Base-by-base conservation (phyloP, 2,888 invertebrate genomes). In the Leptothorax acervorum region DNA sequence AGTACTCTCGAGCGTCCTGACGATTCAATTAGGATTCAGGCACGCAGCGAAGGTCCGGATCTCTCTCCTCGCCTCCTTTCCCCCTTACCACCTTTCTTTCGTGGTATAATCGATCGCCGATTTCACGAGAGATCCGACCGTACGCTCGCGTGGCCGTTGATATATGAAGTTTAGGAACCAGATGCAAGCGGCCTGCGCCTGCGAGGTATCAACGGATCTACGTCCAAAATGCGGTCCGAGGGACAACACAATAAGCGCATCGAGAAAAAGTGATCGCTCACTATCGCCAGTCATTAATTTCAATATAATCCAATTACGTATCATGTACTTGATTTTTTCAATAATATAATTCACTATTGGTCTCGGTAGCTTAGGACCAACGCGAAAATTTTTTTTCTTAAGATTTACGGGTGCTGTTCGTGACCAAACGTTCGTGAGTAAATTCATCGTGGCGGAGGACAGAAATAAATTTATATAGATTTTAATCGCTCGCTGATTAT, bases 11-110 rank as follows among this genome's bases (percentile, higher is more conserved):
- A 86, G 85, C 86, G 86, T 89, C 91, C 92, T 92, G 92, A 94
- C 93, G 91, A 94, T 94, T 94, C 94, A 94, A 94, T 94, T 93
- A 94, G 92, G 92, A 92, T 89, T 90, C 92, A 92, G 91, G 92
- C 90, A 92, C 91, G 90, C 92, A 90, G 88, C 84, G 74, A 82
- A 86, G 89, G 85, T 83, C 84, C 83, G 78, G 85, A 84, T 86
- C 74, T 84, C 81, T 84, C 81, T 84, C 62, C 85, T 51, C 70
- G 79, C 76, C 65, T 57, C 73, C 79, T 57, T 55, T 62, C 76
- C 73, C 75, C 65, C 71, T 65, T 66, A 31, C 76, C 83, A 55
- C 81, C 86, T 88, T 85, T 86, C 86, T 86, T 86, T 88, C 87
- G 82, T 84, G 86, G 87, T 89, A 92, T 91, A 92, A 92, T 92